These are phyloP conservation scores for Sapajus apella DNA, from an alignment of 2,113 vertebrate species.

Conservation along the genomic window DNA sequence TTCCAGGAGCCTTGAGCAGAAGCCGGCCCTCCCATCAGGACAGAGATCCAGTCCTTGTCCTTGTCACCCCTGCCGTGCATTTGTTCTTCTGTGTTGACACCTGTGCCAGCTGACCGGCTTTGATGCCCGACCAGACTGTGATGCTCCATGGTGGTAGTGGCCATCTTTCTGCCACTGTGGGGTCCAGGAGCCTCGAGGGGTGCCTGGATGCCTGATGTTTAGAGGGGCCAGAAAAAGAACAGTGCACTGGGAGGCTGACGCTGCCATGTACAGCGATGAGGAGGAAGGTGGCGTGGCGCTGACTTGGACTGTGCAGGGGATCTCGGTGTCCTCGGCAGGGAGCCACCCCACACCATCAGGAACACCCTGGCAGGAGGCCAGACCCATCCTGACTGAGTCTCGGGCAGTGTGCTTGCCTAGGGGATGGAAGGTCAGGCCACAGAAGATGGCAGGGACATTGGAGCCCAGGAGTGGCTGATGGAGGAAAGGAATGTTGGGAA, in stretches of 20 bases:
- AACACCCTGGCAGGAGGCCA: not conserved
- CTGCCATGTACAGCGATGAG: not conserved
- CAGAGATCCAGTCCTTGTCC: not conserved
- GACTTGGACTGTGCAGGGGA: accelerated
- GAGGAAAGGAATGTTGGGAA: not conserved
- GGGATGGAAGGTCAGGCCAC: not conserved
- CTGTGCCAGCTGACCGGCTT: not conserved
- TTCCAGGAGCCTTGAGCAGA: too few relatives aligned
- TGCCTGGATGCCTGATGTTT: not conserved
- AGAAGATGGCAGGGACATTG: not conserved
- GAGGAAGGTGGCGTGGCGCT: too few relatives aligned
- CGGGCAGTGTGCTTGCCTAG: not conserved
- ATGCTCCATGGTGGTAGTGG: too few relatives aligned
- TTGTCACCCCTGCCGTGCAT: not conserved
- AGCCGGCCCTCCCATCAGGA: not conserved
- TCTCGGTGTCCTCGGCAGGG: not conserved
- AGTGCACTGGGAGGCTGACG: accelerated
- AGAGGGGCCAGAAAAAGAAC: not conserved
- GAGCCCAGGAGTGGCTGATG: not conserved
- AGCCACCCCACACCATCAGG: not conserved
- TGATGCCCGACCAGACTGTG: not conserved
- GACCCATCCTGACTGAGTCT: not conserved
- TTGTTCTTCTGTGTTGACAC: not conserved
- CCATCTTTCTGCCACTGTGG: not conserved
- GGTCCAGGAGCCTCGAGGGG: not conserved